Conservation (phyloP, 2,113 vertebrate genomes). For the Phylloscopus trochilus region DNA sequence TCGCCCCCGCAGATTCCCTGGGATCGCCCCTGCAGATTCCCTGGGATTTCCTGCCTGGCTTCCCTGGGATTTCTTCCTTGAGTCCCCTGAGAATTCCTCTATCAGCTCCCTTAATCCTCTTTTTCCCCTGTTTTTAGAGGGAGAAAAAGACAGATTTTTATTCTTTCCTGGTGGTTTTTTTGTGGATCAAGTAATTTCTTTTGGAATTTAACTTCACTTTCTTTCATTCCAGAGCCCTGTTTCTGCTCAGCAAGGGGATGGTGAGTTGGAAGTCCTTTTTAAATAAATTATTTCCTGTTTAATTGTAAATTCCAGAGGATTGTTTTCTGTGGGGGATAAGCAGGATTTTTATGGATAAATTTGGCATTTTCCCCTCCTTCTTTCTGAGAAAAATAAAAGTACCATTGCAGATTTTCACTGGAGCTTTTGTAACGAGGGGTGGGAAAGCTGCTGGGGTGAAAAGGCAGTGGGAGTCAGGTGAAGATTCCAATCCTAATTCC, state of each 20-base stretch:
- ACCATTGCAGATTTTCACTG: fast-evolving
- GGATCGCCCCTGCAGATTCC: neutral
- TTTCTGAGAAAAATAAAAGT: neutral
- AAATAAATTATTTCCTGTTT: fast-evolving
- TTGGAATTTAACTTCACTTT: fast-evolving
- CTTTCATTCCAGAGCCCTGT: constrained; percentile 84
- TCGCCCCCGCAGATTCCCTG: too few species aligned
- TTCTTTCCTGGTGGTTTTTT: too few species aligned
- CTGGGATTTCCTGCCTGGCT: too few species aligned
- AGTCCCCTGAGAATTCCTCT: fast-evolving
- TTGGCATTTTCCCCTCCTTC: fast-evolving
- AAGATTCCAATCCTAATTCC: neutral
- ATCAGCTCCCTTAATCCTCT: neutral
- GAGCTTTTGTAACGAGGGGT: neutral
- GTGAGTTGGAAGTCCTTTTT: constrained; percentile 74
- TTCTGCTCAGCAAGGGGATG: constrained; percentile 98
- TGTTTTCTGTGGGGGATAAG: neutral
- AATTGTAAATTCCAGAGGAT: neutral
- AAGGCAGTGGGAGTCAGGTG: neutral
- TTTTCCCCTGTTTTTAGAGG: fast-evolving
- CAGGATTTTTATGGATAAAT: neutral
- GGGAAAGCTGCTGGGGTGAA: neutral
- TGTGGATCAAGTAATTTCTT: neutral
- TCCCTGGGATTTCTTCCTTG: neutral
- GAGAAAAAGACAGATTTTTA: fast-evolving